phyloP scores from a whole-genome alignment of 2,113 vertebrate species.

The Chaenogobius annularis region DNA sequence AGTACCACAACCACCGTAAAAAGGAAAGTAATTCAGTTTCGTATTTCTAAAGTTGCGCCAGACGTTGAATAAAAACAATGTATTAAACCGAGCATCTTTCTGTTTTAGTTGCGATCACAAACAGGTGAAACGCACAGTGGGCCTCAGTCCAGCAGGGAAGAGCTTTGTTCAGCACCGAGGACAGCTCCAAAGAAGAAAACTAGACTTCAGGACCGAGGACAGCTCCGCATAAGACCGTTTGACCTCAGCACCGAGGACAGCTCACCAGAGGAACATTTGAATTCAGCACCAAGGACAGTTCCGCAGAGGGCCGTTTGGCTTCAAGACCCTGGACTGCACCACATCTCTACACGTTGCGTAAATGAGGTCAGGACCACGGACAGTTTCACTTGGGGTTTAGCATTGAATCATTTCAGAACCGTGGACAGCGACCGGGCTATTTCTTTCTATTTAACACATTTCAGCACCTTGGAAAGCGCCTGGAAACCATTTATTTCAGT shows the following conservation, averaged over 20 bases:
- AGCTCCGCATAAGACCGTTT: too few relatives aligned
- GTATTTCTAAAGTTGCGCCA: too few relatives aligned
- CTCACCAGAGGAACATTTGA: too few relatives aligned
- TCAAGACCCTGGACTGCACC: conserved; percentile 55
- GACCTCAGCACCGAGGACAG: not conserved
- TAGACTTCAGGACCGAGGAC: not conserved
- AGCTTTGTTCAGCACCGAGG: not conserved
- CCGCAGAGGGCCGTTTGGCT: conserved; percentile 1
- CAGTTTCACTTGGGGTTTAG: not conserved
- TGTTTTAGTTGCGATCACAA: not conserved
- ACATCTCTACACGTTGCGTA: not conserved
- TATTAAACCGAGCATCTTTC: too few relatives aligned
- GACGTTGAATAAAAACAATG: too few relatives aligned
- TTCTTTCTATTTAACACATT: not conserved
- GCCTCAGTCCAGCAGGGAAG: not conserved
- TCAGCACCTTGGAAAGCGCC: not conserved
- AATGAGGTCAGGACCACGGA: not conserved
- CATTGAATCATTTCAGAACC: not conserved
- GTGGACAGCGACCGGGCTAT: not conserved
- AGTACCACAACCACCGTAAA: too few relatives aligned
- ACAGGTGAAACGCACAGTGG: not conserved
- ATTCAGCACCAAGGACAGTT: not conserved
- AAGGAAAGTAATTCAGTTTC: too few relatives aligned
- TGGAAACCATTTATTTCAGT: too few relatives aligned
- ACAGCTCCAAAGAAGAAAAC: too few relatives aligned